A percentile compares a stretch with the other conserved stretches of the same genome.
Conservation (phyloP, 2,888 invertebrate genomes). For the Trachelus troglodyta region DNA sequence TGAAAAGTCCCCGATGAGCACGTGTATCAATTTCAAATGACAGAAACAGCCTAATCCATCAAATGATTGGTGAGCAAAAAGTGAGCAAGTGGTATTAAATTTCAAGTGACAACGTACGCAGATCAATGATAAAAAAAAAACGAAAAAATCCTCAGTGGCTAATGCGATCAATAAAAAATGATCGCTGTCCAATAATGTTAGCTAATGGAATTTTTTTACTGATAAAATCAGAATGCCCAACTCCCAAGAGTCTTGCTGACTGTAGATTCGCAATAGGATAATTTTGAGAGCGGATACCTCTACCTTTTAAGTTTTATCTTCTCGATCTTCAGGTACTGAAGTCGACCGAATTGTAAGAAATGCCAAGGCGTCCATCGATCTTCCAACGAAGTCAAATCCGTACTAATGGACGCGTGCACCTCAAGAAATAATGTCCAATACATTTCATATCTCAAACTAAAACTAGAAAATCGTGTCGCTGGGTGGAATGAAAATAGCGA, state of each 20-base stretch:
- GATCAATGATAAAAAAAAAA: background rate
- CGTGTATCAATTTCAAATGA: background rate
- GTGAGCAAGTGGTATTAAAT: background rate
- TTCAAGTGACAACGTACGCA: background rate
- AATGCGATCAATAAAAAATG: background rate
- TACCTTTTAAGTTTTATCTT: background rate
- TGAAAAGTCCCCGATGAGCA: background rate
- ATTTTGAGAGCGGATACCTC: background rate
- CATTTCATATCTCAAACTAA: background rate
- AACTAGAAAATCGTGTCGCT: background rate
- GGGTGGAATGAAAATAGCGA: background rate
- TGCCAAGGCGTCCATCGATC: background rate
- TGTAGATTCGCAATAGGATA: background rate
- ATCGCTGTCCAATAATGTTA: background rate
- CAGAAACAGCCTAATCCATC: background rate
- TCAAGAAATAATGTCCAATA: no score
- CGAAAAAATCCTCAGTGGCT: no score
- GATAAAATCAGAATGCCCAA: background rate
- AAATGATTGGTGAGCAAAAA: background rate
- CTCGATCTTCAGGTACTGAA: background rate
- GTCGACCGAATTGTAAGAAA: background rate
- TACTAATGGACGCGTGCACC: no score
- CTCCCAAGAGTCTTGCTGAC: background rate
- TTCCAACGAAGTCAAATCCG: background rate
- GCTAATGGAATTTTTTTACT: background rate